These are phyloP conservation scores for Champsocephalus gunnari DNA, from an alignment of 2,797 vertebrate species.

Conservation along the genomic window DNA sequence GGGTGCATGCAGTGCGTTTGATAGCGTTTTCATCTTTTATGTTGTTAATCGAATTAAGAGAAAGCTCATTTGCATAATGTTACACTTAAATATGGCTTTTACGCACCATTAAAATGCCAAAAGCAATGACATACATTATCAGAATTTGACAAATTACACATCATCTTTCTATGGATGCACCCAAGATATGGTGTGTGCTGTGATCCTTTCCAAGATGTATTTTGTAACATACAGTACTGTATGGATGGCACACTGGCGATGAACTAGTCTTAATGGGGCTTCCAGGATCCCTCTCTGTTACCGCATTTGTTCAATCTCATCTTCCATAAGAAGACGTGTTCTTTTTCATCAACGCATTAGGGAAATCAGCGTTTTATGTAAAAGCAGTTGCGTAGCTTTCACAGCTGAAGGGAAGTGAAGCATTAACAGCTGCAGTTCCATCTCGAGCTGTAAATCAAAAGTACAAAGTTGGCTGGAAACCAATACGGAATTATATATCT, in stretches of 20 bases:
- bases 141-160: not conserved
- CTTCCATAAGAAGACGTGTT: not conserved
- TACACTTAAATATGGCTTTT: not conserved
- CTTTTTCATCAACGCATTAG: not conserved
- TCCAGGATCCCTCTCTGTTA: not conserved
- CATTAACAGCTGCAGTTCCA: slow-evolving; percentile 2
- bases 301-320: not conserved
- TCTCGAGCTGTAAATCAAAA: not conserved
- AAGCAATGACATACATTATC: slow-evolving; percentile 2
- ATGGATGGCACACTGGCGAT: not conserved
- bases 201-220: not conserved
- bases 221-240: not conserved
- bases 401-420: not conserved
- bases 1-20: not conserved
- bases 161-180: not conserved
- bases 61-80: not conserved
- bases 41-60: not conserved
- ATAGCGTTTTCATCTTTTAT: not conserved
- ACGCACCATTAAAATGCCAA: not conserved
- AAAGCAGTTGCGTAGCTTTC: not conserved
- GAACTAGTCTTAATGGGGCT: not conserved
- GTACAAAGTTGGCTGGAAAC: not conserved
- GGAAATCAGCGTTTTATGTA: not conserved
- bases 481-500: not conserved
- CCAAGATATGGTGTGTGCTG: not conserved